A percentile compares a stretch with the other conserved stretches of the same genome.
Conservation (phyloP, 2,113 vertebrate species). For the Gopherus evgoodei region DNA sequence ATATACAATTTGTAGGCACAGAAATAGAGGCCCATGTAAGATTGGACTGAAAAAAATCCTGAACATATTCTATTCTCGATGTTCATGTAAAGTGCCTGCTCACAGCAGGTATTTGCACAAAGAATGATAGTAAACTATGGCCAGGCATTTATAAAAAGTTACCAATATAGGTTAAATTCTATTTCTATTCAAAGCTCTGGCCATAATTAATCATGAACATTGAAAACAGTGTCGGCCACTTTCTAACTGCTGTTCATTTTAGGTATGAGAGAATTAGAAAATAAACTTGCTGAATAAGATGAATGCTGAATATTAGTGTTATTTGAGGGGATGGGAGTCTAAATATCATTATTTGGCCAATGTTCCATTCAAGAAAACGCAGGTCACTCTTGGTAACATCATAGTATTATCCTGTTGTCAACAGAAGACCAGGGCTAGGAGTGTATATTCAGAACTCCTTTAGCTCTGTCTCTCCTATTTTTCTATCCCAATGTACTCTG, state of each 20-base stretch:
- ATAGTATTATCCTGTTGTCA: not conserved
- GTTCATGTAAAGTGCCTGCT: rapidly evolving
- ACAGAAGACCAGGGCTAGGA: not conserved
- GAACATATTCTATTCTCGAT: not conserved
- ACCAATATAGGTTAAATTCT: not conserved
- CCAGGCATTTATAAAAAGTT: not conserved
- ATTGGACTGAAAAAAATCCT: not conserved
- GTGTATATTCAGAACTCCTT: not conserved
- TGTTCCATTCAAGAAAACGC: not conserved
- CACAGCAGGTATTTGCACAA: not conserved
- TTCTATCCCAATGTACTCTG: not conserved
- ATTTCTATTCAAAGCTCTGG: not conserved
- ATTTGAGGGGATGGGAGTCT: not conserved
- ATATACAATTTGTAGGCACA: not conserved
- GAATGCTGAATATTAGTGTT: not conserved
- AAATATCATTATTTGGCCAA: not conserved
- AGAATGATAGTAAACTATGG: not conserved
- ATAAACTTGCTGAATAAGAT: not conserved
- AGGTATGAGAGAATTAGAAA: not conserved
- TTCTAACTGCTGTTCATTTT: not conserved
- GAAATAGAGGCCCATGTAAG: not conserved
- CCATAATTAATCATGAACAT: not conserved
- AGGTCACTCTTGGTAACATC: not conserved
- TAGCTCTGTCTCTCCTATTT: not conserved
- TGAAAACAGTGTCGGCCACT: not conserved